Evolutionary conservation across 2,888 invertebrate species (phyloP).

Genomic region (Drosophila melanosoma): DNA sequence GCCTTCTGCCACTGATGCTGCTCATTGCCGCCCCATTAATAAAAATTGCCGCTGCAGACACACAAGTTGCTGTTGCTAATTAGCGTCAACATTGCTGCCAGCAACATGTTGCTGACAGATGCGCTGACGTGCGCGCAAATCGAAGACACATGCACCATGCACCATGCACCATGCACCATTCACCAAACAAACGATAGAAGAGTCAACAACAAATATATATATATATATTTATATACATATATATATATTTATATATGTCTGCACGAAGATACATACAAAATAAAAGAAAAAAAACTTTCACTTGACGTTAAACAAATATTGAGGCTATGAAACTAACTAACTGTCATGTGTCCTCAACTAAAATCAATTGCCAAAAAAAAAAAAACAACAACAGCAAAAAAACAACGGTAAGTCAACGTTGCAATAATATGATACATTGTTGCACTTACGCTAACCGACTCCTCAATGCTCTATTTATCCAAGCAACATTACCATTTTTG

Average conservation of each 20-base stretch:
- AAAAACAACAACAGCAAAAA: too few relatives aligned
- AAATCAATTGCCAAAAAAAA: conserved; percentile 69
- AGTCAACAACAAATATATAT: conserved; percentile 1
- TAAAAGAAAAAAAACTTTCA: conserved; percentile 57
- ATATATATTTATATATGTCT: not conserved
- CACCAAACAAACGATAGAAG: conserved; percentile 30
- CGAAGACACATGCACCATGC: not conserved
- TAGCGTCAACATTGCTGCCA: conserved; percentile 79
- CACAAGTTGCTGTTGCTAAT: conserved; percentile 74
- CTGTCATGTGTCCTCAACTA: conserved; percentile 69
- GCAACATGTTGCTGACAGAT: conserved; percentile 77
- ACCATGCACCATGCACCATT: conserved; percentile 13
- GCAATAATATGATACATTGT: conserved; percentile 4
- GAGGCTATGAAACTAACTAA: conserved; percentile 38
- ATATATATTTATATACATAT: not conserved
- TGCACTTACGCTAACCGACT: not conserved
- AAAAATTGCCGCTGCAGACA: conserved; percentile 53
- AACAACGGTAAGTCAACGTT: conserved; percentile 19
- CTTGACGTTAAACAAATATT: conserved; percentile 72
- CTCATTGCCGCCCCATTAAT: conserved; percentile 67
- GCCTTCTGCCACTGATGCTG: conserved; percentile 17
- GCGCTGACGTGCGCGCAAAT: conserved; percentile 49
- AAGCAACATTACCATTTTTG: too few relatives aligned
- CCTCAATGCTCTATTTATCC: not conserved
- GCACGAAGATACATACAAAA: not conserved